Evolutionary conservation across 2,113 vertebrate species (phyloP), one percentile per base, ranked within the genome.

Genomic region (Hippocampus guttulatus): DNA sequence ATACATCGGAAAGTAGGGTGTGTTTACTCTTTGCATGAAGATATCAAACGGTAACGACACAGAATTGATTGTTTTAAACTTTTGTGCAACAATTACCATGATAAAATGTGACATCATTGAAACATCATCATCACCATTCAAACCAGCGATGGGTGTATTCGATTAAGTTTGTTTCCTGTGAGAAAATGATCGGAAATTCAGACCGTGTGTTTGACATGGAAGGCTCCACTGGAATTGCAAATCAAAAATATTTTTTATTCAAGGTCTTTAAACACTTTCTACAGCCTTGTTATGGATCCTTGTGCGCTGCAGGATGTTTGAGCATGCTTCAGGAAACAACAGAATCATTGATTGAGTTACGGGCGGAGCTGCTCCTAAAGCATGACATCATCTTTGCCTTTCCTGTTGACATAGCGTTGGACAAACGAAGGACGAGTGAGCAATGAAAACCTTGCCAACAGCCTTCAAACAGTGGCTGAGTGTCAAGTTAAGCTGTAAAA

Each of bases 321-420:
- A 64, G 67, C 75, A 81, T 57, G 73, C 73, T 74, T 78, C 65
- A 76, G 82, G 80, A 80, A 87, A 81, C 75, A 78, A 85, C 55
- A 65, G 65, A 72, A 64, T 76, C 64, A 61, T 61, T 80, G 77
- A 76, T 63, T 51, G 60, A 75, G 75, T 75, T 73, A 74, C 63
- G 66, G 14, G 68, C 69, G 40, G 69, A 81, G 71, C 73, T 60
- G 64, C 54, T 81, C 73, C 79, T 80, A 80, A 82, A 2, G 41
- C 67, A 85, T 87, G 74, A 88, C 86, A 84, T 89, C 84, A 87
- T 81, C 51, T 63, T 76, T 70, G 71, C 57, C 65, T 83, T 89
- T 84, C 83, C 80, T 84, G 86, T 82, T 85, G 80, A 88, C 83
- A 80, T 81, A 74, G 75, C 62, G 55, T 15, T 41, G 58, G 65